Percentiles rank a stretch among this genome's conserved stretches.
Evolutionary conservation across 1,140 invertebrate species (phyloP).

Genomic region (Ips typographus): DNA sequence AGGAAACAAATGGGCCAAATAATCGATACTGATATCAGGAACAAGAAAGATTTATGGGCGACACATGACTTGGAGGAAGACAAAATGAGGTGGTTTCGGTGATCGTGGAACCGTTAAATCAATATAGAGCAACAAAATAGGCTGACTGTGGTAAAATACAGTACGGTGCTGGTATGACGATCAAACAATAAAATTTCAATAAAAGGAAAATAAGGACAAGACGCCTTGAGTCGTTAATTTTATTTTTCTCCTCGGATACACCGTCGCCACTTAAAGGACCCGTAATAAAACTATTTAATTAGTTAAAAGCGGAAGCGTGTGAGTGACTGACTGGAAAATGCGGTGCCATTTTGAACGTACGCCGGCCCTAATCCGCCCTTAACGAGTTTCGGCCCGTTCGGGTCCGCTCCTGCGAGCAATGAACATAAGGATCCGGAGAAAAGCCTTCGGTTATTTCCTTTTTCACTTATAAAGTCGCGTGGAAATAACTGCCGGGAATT

Average conservation of each 20-base stretch:
- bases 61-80: slow-evolving; percentile 35
- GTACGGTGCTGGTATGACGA: no score
- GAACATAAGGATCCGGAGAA: slow-evolving; percentile 35
- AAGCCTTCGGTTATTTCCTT: slow-evolving; percentile 37
- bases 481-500: slow-evolving; percentile 22
- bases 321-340: slow-evolving; percentile 39
- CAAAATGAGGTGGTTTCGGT: slow-evolving; percentile 26
- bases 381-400: slow-evolving; percentile 35
- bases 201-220: slow-evolving; percentile 6
- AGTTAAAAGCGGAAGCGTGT: slow-evolving; percentile 39
- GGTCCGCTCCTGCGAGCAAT: slow-evolving; percentile 30
- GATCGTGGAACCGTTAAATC: slow-evolving; percentile 10
- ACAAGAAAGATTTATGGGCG: slow-evolving; percentile 40
- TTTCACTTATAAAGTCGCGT: slow-evolving; percentile 38
- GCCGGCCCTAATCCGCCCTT: slow-evolving; percentile 33
- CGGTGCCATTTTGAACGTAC: slow-evolving; percentile 37
- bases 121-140: background rate
- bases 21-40: slow-evolving; percentile 52
- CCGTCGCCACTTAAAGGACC: slow-evolving; percentile 18
- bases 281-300: slow-evolving; percentile 40
- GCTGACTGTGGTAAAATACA: no score
- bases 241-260: slow-evolving; percentile 28
- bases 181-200: background rate
- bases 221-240: slow-evolving; percentile 6
- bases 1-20: slow-evolving; percentile 50